Evolutionary conservation across 1,140 invertebrate species (phyloP).

Genomic region (Papilio aristodemus): DNA sequence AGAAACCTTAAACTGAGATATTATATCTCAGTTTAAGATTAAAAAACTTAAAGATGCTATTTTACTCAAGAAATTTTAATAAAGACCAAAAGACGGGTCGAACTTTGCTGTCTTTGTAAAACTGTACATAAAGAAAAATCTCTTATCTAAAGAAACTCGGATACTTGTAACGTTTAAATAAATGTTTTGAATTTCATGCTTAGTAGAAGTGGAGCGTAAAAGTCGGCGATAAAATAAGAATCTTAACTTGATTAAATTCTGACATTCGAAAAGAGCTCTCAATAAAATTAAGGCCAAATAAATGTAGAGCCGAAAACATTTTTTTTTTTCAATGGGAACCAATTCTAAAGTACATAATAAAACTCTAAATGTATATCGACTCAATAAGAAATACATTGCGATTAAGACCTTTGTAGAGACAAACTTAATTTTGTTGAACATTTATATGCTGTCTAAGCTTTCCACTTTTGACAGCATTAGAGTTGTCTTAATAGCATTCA

Average conservation of each 20-base stretch:
- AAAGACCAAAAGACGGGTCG: neutral
- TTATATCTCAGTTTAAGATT: too few relatives aligned
- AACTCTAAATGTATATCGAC: neutral
- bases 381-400: too few relatives aligned
- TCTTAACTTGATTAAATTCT: conserved; percentile 30
- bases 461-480: too few relatives aligned
- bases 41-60: too few relatives aligned
- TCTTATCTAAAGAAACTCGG: conserved; percentile 1
- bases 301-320: conserved; percentile 2
- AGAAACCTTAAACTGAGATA: too few relatives aligned
- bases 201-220: conserved; percentile 17
- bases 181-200: conserved; percentile 20
- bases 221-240: conserved; percentile 21
- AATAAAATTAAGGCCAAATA: conserved; percentile 23
- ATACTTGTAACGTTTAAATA: conserved; percentile 19
- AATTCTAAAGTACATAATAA: neutral
- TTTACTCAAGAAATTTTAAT: neutral
- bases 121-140: conserved; percentile 12
- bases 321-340: neutral
- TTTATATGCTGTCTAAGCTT: too few relatives aligned
- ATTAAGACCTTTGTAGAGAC: too few relatives aligned
- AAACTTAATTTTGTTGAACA: too few relatives aligned
- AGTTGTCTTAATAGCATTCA: too few relatives aligned
- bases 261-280: conserved; percentile 20
- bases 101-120: conserved; percentile 3